Percentiles rank a stretch among this genome's conserved stretches.
Conservation (phyloP, 2,113 vertebrate genomes). For the Sula dactylatra region DNA sequence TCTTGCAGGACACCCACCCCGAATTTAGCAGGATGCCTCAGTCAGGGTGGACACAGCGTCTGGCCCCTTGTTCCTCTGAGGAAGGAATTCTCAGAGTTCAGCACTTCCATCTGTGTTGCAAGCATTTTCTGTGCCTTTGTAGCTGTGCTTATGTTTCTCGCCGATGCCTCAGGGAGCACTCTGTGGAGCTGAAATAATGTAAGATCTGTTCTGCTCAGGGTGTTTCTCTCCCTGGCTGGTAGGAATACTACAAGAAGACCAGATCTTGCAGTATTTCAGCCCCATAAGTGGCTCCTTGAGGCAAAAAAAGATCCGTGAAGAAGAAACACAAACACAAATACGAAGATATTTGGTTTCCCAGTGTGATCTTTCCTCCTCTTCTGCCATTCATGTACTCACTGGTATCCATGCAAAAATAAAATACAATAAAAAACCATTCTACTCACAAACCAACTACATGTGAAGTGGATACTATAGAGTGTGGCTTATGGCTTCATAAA, state of each 20-base stretch:
- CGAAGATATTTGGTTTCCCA: conserved; percentile 35
- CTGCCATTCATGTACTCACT: not conserved
- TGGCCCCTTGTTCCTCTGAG: not conserved
- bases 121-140: conserved; percentile 24
- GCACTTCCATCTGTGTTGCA: conserved; percentile 2
- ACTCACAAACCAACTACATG: not conserved
- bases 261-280: conserved; percentile 64
- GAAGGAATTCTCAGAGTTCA: not conserved
- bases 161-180: conserved; percentile 50
- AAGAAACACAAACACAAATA: conserved; percentile 55
- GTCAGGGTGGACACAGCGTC: rapidly evolving
- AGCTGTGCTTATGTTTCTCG: conserved; percentile 23
- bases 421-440: not conserved
- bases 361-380: conserved; percentile 21
- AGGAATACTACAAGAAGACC: conserved; percentile 40
- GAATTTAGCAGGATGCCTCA: not conserved
- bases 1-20: not conserved
- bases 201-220: conserved; percentile 64
- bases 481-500: not conserved
- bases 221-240: conserved; percentile 53
- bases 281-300: conserved; percentile 62
- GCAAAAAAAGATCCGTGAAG: conserved; percentile 55
- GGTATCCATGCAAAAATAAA: not conserved
- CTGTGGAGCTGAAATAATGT: conserved; percentile 64
- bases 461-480: not conserved